These are phyloP conservation scores for Aleiodes alternator DNA, from an alignment of 2,888 invertebrate genomes.

Conservation along the genomic window DNA sequence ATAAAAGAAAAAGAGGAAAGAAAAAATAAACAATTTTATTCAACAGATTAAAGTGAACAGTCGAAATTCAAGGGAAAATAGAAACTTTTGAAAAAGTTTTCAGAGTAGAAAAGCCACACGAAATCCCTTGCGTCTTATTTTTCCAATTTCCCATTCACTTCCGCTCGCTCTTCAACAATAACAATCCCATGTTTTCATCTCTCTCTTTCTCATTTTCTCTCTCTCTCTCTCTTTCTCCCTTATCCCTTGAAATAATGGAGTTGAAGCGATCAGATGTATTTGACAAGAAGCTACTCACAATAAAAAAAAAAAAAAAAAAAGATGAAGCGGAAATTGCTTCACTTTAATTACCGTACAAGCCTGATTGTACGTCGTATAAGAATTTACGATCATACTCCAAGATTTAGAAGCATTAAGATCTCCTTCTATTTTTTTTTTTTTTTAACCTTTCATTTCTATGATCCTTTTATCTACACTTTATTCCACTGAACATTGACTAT, in stretches of 20 bases:
- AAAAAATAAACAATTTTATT: conserved; percentile 8
- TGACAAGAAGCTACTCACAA: neutral
- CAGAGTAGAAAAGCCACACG: conserved; percentile 9
- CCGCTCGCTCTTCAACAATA: conserved; percentile 21
- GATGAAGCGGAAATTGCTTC: conserved; percentile 52
- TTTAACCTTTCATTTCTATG: neutral
- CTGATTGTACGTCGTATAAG: conserved; percentile 48
- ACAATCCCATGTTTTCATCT: conserved; percentile 20
- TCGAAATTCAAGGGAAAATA: conserved; percentile 19
- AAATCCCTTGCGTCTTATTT: conserved; percentile 24
- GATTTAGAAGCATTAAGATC: conserved; percentile 1
- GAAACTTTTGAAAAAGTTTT: conserved; percentile 1
- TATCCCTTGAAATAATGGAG: neutral
- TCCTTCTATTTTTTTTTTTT: neutral
- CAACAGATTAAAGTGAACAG: conserved; percentile 18
- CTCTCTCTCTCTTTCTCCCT: neutral
- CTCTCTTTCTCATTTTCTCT: too few species aligned
- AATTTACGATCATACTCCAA: conserved; percentile 50
- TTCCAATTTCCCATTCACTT: conserved; percentile 26
- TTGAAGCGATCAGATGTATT: neutral
- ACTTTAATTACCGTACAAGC: conserved; percentile 52
- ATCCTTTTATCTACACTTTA: conserved; percentile 4
- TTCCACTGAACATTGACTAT: neutral
- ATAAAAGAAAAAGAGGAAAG: neutral
- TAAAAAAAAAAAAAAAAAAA: neutral